These are phyloP conservation scores for Micropterix aruncella DNA, from an alignment of 2,888 invertebrate species.

Conservation along the genomic window DNA sequence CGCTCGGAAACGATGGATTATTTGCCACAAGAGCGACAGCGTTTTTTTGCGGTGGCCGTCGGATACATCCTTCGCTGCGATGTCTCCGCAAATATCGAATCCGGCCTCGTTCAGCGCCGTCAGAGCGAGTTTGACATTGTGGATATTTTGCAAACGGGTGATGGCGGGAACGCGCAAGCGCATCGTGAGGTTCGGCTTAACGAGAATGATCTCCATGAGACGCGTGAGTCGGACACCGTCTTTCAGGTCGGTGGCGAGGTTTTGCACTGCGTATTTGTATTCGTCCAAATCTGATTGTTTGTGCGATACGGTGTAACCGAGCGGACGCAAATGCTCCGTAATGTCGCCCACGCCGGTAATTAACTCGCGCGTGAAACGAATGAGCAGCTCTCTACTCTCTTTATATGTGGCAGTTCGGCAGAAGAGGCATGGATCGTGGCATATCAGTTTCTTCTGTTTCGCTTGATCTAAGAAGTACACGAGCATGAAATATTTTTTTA, in stretches of 20 bases:
- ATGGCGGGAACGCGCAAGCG: conserved; percentile 71
- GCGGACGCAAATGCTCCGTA: conserved; percentile 57
- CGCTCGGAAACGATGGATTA: conserved; percentile 72
- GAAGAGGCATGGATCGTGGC: conserved; percentile 85
- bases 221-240: conserved; percentile 79
- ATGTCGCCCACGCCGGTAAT: conserved; percentile 76
- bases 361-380: conserved; percentile 64
- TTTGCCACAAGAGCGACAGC: conserved; percentile 74
- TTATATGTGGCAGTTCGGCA: conserved; percentile 56
- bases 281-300: conserved; percentile 77
- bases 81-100: conserved; percentile 46
- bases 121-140: conserved; percentile 71
- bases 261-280: conserved; percentile 73
- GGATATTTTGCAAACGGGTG: conserved; percentile 73
- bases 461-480: conserved; percentile 79
- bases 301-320: conserved; percentile 64
- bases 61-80: conserved; percentile 64
- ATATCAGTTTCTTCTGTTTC: conserved; percentile 63
- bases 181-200: conserved; percentile 49
- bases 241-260: conserved; percentile 65
- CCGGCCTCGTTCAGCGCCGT: conserved; percentile 46
- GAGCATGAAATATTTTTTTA: conserved; percentile 72
- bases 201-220: conserved; percentile 67
- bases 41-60: conserved; percentile 85
- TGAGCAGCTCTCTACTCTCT: conserved; percentile 63